These are phyloP conservation scores for Tinamus guttatus DNA, from an alignment of 2,113 vertebrate genomes.

Conservation along the genomic window DNA sequence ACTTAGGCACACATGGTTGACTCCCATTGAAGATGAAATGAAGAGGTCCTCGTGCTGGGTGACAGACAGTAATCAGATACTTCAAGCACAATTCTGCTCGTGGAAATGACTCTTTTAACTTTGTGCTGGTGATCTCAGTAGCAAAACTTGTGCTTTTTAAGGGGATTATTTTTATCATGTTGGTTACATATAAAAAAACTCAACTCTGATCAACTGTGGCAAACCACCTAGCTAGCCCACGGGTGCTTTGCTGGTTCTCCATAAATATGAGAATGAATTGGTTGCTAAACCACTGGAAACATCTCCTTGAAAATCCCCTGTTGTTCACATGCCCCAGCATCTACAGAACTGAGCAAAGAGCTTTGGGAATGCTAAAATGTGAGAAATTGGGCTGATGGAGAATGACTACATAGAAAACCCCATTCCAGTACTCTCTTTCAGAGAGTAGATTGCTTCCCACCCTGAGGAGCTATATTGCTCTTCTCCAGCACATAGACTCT, in stretches of 20 bases:
- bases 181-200: not conserved
- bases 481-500: not conserved
- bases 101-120: not conserved
- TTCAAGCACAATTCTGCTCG: not conserved
- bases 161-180: fast-evolving
- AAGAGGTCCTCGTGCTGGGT: not conserved
- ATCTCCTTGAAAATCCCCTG: not conserved
- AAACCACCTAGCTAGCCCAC: fast-evolving
- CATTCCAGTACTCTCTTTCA: too few relatives aligned
- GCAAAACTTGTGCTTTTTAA: not conserved
- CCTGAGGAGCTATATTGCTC: too few relatives aligned
- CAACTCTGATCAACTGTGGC: fast-evolving
- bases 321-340: not conserved
- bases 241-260: not conserved
- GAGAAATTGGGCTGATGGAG: too few relatives aligned
- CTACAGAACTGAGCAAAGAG: not conserved
- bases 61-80: not conserved
- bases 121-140: not conserved
- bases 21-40: not conserved
- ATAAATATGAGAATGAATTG: fast-evolving
- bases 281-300: not conserved
- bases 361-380: not conserved
- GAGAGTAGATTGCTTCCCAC: too few relatives aligned
- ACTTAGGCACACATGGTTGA: fast-evolving
- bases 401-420: too few relatives aligned